phyloP scores from a whole-genome alignment of 2,113 vertebrate species.

The Tachycineta bicolor region DNA sequence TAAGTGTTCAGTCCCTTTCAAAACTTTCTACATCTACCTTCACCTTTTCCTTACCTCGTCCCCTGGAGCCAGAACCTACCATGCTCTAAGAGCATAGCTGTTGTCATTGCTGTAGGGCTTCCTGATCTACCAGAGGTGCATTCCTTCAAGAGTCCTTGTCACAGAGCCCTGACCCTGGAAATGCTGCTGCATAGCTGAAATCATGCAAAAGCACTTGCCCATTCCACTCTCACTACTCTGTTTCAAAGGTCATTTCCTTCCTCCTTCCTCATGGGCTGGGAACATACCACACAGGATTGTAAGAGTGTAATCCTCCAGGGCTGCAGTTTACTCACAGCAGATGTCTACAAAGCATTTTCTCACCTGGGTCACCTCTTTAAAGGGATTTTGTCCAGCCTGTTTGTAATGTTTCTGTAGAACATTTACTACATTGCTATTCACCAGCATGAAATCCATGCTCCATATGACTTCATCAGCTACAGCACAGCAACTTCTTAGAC shows the following conservation, averaged over 20 bases:
- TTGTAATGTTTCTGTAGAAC: constrained; percentile 57
- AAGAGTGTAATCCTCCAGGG: neutral
- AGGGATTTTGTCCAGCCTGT: constrained; percentile 51
- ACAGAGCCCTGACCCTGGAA: neutral
- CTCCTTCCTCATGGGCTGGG: neutral
- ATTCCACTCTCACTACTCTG: neutral
- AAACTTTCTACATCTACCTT: neutral
- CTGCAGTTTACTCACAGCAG: constrained; percentile 44
- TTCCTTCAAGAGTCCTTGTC: neutral
- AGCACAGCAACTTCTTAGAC: constrained; percentile 40
- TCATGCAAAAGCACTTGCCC: neutral
- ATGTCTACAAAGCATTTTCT: constrained; percentile 65
- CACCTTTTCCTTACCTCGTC: neutral
- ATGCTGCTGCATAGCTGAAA: neutral
- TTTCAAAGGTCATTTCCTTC: constrained; percentile 9
- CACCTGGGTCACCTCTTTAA: constrained; percentile 63
- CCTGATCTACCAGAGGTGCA: neutral
- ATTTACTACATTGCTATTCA: constrained; percentile 66
- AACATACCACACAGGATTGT: neutral
- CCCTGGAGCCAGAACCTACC: neutral
- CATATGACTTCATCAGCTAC: constrained; percentile 26
- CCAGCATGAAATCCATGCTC: constrained; percentile 67
- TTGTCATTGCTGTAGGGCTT: neutral
- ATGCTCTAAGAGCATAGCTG: neutral
- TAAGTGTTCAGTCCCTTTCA: neutral